A percentile compares a stretch with the other conserved stretches of the same genome.
Conservation (phyloP, 2,888 invertebrate genomes). For the Spatulosminthurus flaviceps region DNA sequence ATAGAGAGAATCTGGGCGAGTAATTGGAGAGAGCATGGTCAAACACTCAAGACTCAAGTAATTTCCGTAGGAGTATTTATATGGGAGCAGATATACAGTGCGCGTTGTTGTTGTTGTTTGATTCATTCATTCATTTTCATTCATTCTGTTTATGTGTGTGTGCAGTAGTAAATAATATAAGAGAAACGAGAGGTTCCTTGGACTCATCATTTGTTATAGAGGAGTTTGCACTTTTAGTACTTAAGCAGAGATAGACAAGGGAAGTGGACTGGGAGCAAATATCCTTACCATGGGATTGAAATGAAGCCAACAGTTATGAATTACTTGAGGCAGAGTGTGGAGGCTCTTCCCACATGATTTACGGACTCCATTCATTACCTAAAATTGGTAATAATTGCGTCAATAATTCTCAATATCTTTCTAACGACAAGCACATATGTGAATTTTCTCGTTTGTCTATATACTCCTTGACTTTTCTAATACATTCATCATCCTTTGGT, state of each 20-base stretch:
- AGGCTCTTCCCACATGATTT: slow-evolving; percentile 45
- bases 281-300: neutral
- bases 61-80: too few species aligned
- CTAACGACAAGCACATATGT: slow-evolving; percentile 30
- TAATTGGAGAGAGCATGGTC: too few species aligned
- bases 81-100: too few species aligned
- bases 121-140: too few species aligned
- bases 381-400: slow-evolving; percentile 53
- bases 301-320: slow-evolving; percentile 28
- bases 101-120: too few species aligned
- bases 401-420: slow-evolving; percentile 44
- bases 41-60: too few species aligned
- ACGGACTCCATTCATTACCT: slow-evolving; percentile 50
- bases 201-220: slow-evolving; percentile 6
- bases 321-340: slow-evolving; percentile 29
- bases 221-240: slow-evolving; percentile 3
- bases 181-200: slow-evolving; percentile 29
- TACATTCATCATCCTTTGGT: neutral
- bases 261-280: slow-evolving; percentile 16
- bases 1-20: too few species aligned
- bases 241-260: neutral
- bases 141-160: neutral
- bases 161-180: neutral
- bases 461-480: neutral
- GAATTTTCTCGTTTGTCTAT: neutral